phyloP scores from a whole-genome alignment of 1,140 invertebrate genomes.

The Ceratina australensis region DNA sequence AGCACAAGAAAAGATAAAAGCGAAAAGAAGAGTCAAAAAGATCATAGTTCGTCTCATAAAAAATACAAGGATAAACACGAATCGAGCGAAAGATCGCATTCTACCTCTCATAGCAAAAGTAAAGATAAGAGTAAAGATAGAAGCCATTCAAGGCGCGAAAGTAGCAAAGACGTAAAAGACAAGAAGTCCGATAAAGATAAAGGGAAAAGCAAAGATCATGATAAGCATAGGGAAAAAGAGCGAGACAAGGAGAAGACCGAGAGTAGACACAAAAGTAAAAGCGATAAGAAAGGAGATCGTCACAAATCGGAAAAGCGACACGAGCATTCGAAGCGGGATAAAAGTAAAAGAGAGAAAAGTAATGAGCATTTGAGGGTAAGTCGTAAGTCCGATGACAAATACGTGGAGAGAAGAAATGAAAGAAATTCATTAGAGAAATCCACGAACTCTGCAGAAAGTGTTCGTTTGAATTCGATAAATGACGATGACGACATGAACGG shows the following conservation, averaged over 20 bases:
- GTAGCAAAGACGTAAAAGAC: background rate
- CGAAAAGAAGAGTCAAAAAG: slow-evolving; percentile 39
- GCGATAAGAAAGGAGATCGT: slow-evolving; percentile 51
- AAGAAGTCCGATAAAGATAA: slow-evolving; percentile 13
- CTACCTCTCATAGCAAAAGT: background rate
- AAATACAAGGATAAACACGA: background rate
- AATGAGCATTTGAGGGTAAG: background rate
- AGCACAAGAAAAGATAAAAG: slow-evolving; percentile 47
- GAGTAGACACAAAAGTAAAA: slow-evolving; percentile 52
- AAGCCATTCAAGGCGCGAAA: background rate
- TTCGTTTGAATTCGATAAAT: slow-evolving; percentile 10
- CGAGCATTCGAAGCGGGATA: slow-evolving; percentile 55
- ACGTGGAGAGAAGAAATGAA: slow-evolving; percentile 55
- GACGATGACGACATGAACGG: background rate
- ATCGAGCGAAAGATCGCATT: background rate
- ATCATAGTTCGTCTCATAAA: slow-evolving; percentile 13
- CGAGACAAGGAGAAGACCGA: slow-evolving; percentile 46
- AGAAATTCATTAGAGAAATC: slow-evolving; percentile 57
- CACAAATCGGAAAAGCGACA: slow-evolving; percentile 63
- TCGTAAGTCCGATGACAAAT: slow-evolving; percentile 62
- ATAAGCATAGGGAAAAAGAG: slow-evolving; percentile 40
- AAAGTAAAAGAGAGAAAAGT: slow-evolving; percentile 59
- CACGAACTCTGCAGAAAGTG: slow-evolving; percentile 29
- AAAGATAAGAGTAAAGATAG: slow-evolving; percentile 6
- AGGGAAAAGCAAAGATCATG: background rate